Conservation (phyloP, 2,888 invertebrate genomes). For the Spatulosminthurus flaviceps region DNA sequence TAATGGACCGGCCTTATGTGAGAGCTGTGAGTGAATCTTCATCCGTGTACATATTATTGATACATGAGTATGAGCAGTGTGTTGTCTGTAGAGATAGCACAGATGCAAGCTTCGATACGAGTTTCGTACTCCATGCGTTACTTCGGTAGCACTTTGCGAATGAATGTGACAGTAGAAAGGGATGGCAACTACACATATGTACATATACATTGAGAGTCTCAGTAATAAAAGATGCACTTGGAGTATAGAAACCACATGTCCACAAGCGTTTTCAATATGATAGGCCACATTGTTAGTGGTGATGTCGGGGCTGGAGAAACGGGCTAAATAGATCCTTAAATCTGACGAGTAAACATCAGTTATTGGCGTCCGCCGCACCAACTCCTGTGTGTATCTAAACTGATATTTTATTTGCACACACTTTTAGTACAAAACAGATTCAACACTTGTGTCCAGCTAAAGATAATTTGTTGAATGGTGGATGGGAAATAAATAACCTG, state of each 20-base stretch:
- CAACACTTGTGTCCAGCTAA: background rate
- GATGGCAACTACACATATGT: too few relatives aligned
- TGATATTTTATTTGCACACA: conserved; percentile 9
- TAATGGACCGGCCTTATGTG: too few relatives aligned
- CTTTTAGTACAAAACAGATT: background rate
- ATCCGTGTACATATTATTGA: too few relatives aligned
- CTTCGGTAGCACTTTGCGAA: too few relatives aligned
- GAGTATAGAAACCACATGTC: background rate
- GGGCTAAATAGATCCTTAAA: conserved; percentile 1
- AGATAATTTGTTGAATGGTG: conserved; percentile 7
- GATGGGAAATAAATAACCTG: conserved; percentile 10
- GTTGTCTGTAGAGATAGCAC: too few relatives aligned
- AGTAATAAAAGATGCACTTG: too few relatives aligned
- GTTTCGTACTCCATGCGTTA: too few relatives aligned
- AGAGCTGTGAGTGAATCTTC: too few relatives aligned
- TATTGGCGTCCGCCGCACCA: background rate
- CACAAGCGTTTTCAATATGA: background rate
- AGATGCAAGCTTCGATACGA: too few relatives aligned
- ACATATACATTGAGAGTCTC: too few relatives aligned
- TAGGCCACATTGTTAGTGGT: background rate
- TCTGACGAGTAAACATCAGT: conserved; percentile 4
- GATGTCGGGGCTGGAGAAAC: background rate
- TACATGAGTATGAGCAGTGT: too few relatives aligned
- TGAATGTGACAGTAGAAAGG: too few relatives aligned
- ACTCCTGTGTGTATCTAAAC: background rate